Evolutionary conservation across 2,888 invertebrate species (phyloP), one percentile per base, ranked within the genome.

Genomic region (Scaptomyza reducta): DNA sequence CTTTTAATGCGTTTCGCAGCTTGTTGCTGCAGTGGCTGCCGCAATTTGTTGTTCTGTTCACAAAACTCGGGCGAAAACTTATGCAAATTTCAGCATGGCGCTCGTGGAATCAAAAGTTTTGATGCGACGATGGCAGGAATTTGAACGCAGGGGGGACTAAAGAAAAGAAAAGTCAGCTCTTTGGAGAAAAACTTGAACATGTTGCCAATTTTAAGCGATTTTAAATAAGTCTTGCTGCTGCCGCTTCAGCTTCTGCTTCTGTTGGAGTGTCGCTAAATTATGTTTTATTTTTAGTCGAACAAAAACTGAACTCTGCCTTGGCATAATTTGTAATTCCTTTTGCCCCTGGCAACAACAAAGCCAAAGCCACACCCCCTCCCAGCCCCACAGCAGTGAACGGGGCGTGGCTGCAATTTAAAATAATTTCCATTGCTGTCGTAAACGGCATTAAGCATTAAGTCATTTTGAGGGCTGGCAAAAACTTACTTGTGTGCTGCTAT

Each of bases 391-490:
- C n/a, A 35, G n/a, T n/a, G n/a, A 38, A 14, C 2, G 46, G 10
- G 16, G 33, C 29, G 25, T 40, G 46, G 35, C 61, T 49, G 65
- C 70, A 78, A 76, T 76, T 76, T 76, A 77, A 76, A 76, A 87
- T 87, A 87, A 87, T 87, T 81, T 80, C 70, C 74, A 73, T 64
- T 64, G 70, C 66, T 60, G 66, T 66, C 70, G 79, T 70, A 87
- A 82, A 87, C 78, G 86, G 77, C 85, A 84, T 81, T 84, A 87
- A 79, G 88, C 67, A 85, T 87, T 82, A 78, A 85, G 86, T 85
- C 88, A 81, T 85, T 74, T 72, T 55, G 60, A 57, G 68, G 77
- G 62, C 60, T 49, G 57, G 67, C 53, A 70, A 78, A 79, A 83
- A 29, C 29, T 29, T 29, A 29, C 29, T 6, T 54, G 22, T 22